Evolutionary conservation across 2,888 invertebrate genomes (phyloP), one percentile per base, ranked within the genome.

Genomic region (Merodon equestris): DNA sequence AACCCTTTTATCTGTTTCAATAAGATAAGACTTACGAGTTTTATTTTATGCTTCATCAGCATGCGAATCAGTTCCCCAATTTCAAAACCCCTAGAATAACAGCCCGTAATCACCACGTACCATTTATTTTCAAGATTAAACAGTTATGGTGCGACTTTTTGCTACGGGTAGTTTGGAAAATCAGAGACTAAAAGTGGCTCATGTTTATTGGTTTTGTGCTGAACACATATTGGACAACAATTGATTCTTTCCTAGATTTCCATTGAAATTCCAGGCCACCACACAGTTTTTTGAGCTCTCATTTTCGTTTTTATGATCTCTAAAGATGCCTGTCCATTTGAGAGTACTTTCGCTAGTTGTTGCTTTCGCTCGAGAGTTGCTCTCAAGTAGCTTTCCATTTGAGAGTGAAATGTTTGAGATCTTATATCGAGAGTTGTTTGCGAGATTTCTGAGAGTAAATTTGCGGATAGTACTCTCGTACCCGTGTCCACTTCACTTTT

Each of bases 61-160:
- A 48, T 48, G 14, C 48, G 27, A 27, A 19, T 45, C 1, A 44
- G 13, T 12, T 44, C 44, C 9, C 17, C 14, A 14, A 57, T 44
- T 18, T 54, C 54, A 1, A 38, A 54, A 40, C 13, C 15, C 17
- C 48, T 14, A 10, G 38, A 60, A 48, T 36, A 60, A 15, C n/a
- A 38, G 13, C 48, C 38, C n/a, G 45, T 60, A 14, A 60, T 38
- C 10, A 60, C 14, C 1, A 48, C 5, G 27, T 60, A 60, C 18
- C 48, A 60, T 15, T 36, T 14, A n/a, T 27, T 27, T 45, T 45
- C 27, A 12, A 2, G 27, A 14, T 57, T 57, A 45, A 57, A 57
- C 13, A 57, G 40, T 44, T 27, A 42, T 14, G 45, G 42, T 13
- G 44, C 44, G 14, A 57, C 57, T 14, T 42, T 57, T 45, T 57